Base-by-base conservation (phyloP, 1,140 invertebrate genomes). In the Cryptotermes secundus region DNA sequence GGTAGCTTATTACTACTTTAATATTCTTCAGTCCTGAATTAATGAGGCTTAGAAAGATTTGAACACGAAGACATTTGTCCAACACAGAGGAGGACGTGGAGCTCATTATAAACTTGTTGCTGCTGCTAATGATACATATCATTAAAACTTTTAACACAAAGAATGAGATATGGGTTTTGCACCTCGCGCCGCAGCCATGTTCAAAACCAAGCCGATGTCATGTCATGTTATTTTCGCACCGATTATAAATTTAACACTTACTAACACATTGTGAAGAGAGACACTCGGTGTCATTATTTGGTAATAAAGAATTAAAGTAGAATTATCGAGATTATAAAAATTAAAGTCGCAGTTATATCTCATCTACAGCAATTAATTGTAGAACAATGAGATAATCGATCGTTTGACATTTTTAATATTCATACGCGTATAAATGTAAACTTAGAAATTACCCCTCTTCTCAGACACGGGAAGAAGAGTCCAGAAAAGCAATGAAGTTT, bases 61-160 rank as follows among this genome's bases (percentile, higher is more conserved):
- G 12, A 59, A 59, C 26, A n/a, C 12, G 53, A 4, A 6, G 2
- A 26, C 53, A 22, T 65, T 31, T 31, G 26, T 72, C 59, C 59
- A n/a, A 26, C 59, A 26, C 59, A 31, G n/a, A 72, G n/a, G 26
- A 31, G n/a, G 59, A 31, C 59, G 4, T 3, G 59, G 31, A 31
- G 53, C 53, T 59, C 53, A 22, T 22, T 16, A 59, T 4, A 16
- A 59, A 59, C 53, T 72, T 72, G 59, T 72, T 72, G 59, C 59
- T 72, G 1, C 59, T 72, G 31, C n/a, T n/a, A 72, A 31, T 31
- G 59, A 72, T n/a, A n/a, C n/a, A n/a, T n/a, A 1, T 72, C 59
- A 12, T 72, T 72, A 72, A 72, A 72, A 72, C 59, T 72, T 38
- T 72, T 72, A 72, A 72, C 59, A 72, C 59, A 72, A 72, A 72